Base-by-base conservation (phyloP, 35 echinoderm and acorn worm species). In the Ptychodera flava region DNA sequence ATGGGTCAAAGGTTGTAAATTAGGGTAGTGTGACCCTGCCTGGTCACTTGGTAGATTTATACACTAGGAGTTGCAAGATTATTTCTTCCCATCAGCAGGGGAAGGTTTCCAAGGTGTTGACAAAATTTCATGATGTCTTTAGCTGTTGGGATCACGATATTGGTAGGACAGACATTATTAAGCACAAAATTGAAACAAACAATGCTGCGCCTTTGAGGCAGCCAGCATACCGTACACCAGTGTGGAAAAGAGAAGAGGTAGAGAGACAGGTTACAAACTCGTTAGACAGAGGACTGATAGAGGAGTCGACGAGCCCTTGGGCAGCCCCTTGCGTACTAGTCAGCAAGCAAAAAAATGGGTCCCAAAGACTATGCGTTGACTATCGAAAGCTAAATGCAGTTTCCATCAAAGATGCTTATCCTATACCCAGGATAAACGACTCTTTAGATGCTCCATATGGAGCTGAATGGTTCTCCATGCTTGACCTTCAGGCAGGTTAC, bases 291-390 rank as follows among this genome's bases (percentile, higher is more conserved):
- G 91, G 85, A 0, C 28, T 93, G 0, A 97, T 93, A 15, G 90
- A 90, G 79, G 90, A 86, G 15, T 92, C 93, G 12, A 6, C 29
- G n/a, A n/a, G n/a, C n/a, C n/a, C n/a, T n/a, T n/a, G n/a, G n/a
- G n/a, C n/a, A n/a, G n/a, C n/a, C n/a, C 91, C 88, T 0, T 37
- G 87, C 0, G 94, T 97, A 27, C 81, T 95, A 2, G 90, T 93
- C 0, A 86, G 82, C n/a, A 95, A 92, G n/a, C n/a, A n/a, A 85
- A 95, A 95, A 28, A 85, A 92, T 88, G 93, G 91, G 16, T 78
- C 85, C n/a, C n/a, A n/a, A n/a, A n/a, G n/a, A n/a, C n/a, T n/a
- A n/a, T n/a, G n/a, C n/a, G n/a, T n/a, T n/a, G 93, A 95, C 32
- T 95, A 95, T 84, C 34, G 90, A 29, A 88, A 88, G 30, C 29